Base-by-base conservation (phyloP, 2,797 vertebrate species). In the Chelon labrosus region DNA sequence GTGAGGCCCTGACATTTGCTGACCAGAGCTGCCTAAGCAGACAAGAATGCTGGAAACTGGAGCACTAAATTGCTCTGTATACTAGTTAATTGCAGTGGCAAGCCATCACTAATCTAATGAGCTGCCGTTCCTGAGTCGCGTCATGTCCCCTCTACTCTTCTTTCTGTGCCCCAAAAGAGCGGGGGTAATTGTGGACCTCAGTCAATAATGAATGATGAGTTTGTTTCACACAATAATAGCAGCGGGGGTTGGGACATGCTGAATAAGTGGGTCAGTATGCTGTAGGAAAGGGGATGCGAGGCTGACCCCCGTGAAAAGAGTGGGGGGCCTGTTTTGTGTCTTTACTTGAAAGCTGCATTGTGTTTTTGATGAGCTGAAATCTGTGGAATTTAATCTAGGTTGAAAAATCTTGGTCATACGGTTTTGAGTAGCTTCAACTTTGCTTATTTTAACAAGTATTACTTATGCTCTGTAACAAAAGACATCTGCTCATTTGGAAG, bases 121-220 rank as follows among this genome's bases (percentile, higher is more conserved):
- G 93, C 83, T 77, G 85, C 84, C 35, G 67, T 88, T 92, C 83
- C 81, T 77, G 75, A 78, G 83, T 74, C 76, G 80, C 54, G 27
- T 75, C 53, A 52, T 75, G 75, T 86, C 77, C 78, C 83, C 81
- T 83, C 71, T 84, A 87, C 74, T 86, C 71, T 84, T 87, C 73
- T 86, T 70, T 88, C 69, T 84, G 55, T 58, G 67, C 77, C 72
- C 76, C 77, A 25, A 87, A 84, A 90, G 89, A 91, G 82, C 38
- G 75, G 77, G 90, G 83, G 89, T 94, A 92, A 96, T 94, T 94
- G 88, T 79, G n/a, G 80, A 90, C 92, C 93, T 95, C 93, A 87
- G 89, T 91, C 83, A 89, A 93, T 91, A 91, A 96, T 95, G 95
- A 96, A 96, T 95, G 95, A 95, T 93, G 92, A 92, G 91, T 93